phyloP scores from a whole-genome alignment of 2,888 invertebrate species.

The Gerris lacustris region DNA sequence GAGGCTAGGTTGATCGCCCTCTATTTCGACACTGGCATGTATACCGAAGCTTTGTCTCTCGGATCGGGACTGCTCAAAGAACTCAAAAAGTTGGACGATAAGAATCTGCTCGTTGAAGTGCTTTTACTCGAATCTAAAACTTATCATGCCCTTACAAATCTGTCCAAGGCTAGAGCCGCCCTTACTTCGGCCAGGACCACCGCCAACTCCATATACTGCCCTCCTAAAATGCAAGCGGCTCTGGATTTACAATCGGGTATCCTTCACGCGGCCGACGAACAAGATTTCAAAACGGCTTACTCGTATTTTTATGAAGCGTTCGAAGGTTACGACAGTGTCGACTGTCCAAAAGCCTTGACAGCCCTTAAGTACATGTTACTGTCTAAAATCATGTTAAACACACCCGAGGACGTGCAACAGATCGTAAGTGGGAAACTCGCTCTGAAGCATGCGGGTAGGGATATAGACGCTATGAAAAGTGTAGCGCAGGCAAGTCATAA shows the following conservation, averaged over 20 bases:
- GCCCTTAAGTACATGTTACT: slow-evolving; percentile 99
- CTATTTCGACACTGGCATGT: slow-evolving; percentile 85
- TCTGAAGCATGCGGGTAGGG: slow-evolving; percentile 87
- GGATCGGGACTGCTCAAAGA: slow-evolving; percentile 83
- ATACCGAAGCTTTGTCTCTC: slow-evolving; percentile 68
- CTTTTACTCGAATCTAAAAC: slow-evolving; percentile 97
- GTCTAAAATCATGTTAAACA: slow-evolving; percentile 96
- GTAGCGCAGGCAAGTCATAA: slow-evolving; percentile 94
- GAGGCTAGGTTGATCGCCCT: slow-evolving; percentile 90
- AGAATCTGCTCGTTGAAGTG: slow-evolving; percentile 95
- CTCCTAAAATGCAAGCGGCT: slow-evolving; percentile 95
- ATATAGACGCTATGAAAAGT: slow-evolving; percentile 95
- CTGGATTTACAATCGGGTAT: slow-evolving; percentile 96
- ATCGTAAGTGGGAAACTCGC: slow-evolving; percentile 94
- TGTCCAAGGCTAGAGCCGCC: slow-evolving; percentile 92
- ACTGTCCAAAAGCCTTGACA: slow-evolving; percentile 77
- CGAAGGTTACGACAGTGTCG: slow-evolving; percentile 94
- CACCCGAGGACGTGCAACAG: slow-evolving; percentile 88
- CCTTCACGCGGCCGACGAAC: slow-evolving; percentile 97
- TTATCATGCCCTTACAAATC: slow-evolving; percentile 91
- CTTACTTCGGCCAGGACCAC: slow-evolving; percentile 97
- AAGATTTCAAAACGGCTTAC: slow-evolving; percentile 98
- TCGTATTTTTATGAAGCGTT: slow-evolving; percentile 99
- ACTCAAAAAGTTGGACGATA: slow-evolving; percentile 97
- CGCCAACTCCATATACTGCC: slow-evolving; percentile 98